These are phyloP conservation scores for Molorchus minor DNA, from an alignment of 2,888 invertebrate species.

Conservation along the genomic window DNA sequence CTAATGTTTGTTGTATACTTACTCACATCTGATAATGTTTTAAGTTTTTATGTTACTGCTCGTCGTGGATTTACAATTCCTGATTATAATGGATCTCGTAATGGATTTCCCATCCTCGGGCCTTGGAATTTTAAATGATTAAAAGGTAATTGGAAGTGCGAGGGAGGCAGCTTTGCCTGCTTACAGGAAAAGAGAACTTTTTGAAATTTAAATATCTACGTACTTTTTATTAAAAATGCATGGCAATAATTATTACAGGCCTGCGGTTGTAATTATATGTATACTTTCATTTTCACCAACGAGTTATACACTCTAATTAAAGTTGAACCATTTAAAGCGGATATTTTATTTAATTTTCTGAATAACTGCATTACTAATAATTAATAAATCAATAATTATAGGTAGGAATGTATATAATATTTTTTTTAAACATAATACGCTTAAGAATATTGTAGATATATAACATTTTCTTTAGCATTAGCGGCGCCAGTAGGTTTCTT, in stretches of 20 bases:
- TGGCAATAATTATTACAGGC: not conserved
- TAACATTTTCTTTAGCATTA: too few relatives aligned
- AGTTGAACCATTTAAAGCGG: not conserved
- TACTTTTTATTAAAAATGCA: not conserved
- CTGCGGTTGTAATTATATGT: not conserved
- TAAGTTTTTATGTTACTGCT: not conserved
- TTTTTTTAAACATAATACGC: too few relatives aligned
- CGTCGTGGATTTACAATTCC: not conserved
- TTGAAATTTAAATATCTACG: not conserved
- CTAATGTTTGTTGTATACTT: not conserved
- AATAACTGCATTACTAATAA: too few relatives aligned
- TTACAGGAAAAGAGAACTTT: too few relatives aligned
- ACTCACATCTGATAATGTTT: not conserved
- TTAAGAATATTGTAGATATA: too few relatives aligned
- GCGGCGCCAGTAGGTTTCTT: too few relatives aligned
- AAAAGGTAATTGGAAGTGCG: not conserved
- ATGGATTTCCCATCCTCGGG: not conserved
- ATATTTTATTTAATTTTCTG: too few relatives aligned
- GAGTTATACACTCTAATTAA: slow-evolving; percentile 4
- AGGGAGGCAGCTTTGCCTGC: too few relatives aligned
- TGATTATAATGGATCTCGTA: not conserved
- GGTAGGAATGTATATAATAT: too few relatives aligned
- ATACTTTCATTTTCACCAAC: slow-evolving; percentile 2
- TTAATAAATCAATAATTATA: too few relatives aligned
- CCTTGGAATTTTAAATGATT: not conserved